These are phyloP conservation scores for Dryococelus australis DNA, from an alignment of 2,888 invertebrate genomes.

Conservation along the genomic window DNA sequence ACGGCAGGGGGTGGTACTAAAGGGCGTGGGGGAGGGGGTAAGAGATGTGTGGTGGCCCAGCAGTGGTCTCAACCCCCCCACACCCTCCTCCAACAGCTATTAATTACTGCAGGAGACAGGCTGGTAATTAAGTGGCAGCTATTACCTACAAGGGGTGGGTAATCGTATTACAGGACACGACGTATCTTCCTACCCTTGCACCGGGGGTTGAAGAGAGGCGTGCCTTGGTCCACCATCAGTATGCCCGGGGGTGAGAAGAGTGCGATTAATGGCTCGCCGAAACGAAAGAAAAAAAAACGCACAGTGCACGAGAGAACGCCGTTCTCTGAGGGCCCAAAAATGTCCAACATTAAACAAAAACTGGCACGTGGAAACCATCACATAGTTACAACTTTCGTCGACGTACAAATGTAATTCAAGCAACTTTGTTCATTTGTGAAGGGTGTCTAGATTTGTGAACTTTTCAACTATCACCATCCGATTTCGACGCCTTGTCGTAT, in stretches of 20 bases:
- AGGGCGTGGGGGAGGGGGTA: neutral
- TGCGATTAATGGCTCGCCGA: neutral
- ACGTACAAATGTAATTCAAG: too few species aligned
- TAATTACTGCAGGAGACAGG: slow-evolving; percentile 42
- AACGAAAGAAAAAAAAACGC: neutral
- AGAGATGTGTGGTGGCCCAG: neutral
- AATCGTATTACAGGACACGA: slow-evolving; percentile 31
- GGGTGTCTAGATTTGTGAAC: too few species aligned
- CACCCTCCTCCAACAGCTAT: slow-evolving; percentile 39
- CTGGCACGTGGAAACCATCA: too few species aligned
- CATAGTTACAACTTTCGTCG: too few species aligned
- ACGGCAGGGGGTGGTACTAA: neutral
- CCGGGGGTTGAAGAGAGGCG: neutral
- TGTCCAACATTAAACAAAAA: neutral
- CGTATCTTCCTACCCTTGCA: neutral
- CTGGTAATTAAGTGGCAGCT: slow-evolving; percentile 42
- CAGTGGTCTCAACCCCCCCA: slow-evolving; percentile 21
- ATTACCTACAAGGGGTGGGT: slow-evolving; percentile 32
- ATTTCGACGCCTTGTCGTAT: too few species aligned
- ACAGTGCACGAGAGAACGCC: neutral
- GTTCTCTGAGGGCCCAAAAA: neutral
- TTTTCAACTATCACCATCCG: too few species aligned
- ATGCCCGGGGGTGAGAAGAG: neutral
- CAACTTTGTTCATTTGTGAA: too few species aligned
- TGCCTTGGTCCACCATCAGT: neutral